A percentile compares a stretch with the other conserved stretches of the same genome.
phyloP scores from a whole-genome alignment of 2,113 vertebrate genomes.

The Eretmochelys imbricata region DNA sequence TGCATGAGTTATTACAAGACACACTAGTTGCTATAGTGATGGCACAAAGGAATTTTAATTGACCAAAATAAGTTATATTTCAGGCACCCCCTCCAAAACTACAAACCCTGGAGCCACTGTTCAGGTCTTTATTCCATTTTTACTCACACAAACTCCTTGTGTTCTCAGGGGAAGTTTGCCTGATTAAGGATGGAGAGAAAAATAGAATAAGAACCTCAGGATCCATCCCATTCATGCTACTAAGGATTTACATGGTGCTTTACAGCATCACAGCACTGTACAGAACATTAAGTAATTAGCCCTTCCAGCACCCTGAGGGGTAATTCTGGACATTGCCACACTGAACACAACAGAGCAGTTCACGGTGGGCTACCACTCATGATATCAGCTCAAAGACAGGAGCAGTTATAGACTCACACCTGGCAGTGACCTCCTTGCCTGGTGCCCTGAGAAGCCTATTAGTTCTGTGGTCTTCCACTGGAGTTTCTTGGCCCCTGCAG shows the following conservation, averaged over 20 bases:
- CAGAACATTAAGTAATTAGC: not conserved
- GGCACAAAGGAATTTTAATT: conserved; percentile 45
- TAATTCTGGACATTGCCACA: not conserved
- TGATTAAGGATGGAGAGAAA: not conserved
- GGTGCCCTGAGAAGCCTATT: not conserved
- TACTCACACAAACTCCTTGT: not conserved
- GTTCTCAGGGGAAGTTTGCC: not conserved
- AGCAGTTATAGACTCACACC: not conserved
- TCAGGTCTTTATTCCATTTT: not conserved
- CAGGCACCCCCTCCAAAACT: not conserved
- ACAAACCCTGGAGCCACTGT: not conserved
- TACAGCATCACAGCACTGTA: not conserved
- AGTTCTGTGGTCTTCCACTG: not conserved
- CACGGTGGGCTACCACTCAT: not conserved
- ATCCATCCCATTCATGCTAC: not conserved
- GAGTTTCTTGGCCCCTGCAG: not conserved
- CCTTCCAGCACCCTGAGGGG: not conserved
- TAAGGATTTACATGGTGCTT: not conserved
- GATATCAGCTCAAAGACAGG: not conserved
- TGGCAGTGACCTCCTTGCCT: not conserved
- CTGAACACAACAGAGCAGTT: not conserved
- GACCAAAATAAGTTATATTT: conserved; percentile 32
- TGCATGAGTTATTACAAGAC: conserved; percentile 19
- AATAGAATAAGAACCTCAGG: not conserved
- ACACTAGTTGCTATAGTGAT: conserved; percentile 54